Conservation (phyloP, 2,113 vertebrate species). For the Puma concolor region DNA sequence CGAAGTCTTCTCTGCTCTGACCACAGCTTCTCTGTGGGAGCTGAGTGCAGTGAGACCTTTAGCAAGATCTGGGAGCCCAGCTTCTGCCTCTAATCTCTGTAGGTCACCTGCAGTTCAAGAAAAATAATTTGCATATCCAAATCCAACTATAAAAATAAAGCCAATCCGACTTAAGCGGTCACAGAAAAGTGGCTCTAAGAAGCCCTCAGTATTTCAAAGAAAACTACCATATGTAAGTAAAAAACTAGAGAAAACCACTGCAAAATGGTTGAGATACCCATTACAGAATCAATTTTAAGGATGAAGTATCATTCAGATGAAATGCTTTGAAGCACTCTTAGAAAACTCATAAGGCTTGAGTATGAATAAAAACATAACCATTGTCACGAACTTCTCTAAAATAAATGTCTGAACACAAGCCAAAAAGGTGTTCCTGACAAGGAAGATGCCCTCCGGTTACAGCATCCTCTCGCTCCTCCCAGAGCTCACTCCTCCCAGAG, state of each 20-base stretch:
- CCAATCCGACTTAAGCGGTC: neutral
- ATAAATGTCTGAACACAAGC: neutral
- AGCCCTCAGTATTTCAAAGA: neutral
- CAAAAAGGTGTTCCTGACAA: neutral
- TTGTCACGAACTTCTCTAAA: neutral
- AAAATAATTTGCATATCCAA: neutral
- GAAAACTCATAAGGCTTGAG: neutral
- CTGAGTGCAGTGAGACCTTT: neutral
- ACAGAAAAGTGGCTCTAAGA: neutral
- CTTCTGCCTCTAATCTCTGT: neutral
- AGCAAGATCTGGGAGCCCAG: neutral
- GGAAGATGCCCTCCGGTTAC: neutral
- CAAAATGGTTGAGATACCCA: neutral
- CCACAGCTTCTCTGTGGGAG: neutral
- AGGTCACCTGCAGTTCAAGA: neutral
- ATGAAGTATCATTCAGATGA: neutral
- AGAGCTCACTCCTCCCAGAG: neutral
- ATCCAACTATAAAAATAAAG: neutral
- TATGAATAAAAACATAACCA: neutral
- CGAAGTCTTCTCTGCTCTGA: neutral
- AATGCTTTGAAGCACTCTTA: neutral
- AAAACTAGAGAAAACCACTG: neutral
- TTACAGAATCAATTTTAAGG: neutral
- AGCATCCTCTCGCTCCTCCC: neutral
- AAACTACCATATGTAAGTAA: neutral